These are phyloP conservation scores for Sycophaga agraensis DNA, from an alignment of 1,140 invertebrate genomes.

Conservation along the genomic window DNA sequence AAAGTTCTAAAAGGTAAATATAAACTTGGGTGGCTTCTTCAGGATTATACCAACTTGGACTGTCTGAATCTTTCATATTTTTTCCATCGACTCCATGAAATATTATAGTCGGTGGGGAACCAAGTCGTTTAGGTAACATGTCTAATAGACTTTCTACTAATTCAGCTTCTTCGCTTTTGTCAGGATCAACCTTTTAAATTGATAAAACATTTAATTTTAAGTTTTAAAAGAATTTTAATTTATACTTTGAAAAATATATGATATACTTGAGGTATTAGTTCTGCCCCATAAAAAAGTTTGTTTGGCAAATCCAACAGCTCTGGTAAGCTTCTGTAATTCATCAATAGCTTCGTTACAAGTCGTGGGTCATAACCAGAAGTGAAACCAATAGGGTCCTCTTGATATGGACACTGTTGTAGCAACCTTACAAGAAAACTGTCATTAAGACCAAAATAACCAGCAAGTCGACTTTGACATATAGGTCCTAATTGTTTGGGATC, in stretches of 20 bases:
- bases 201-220: constrained; percentile 1
- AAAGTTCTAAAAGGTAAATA: constrained; percentile 65
- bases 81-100: constrained; percentile 82
- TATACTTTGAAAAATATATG: constrained; percentile 49
- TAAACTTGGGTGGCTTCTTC: constrained; percentile 77
- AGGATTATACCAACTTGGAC: constrained; percentile 86
- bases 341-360: constrained; percentile 71
- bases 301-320: constrained; percentile 76
- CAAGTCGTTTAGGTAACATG: constrained; percentile 47
- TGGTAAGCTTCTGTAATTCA: constrained; percentile 80
- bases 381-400: constrained; percentile 62
- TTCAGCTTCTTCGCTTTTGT: constrained; percentile 43
- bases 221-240: too few species aligned
- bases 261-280: constrained; percentile 63
- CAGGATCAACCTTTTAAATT: constrained; percentile 29
- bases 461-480: constrained; percentile 69
- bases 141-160: constrained; percentile 38
- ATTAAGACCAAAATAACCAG: constrained; percentile 65
- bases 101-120: constrained; percentile 62
- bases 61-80: constrained; percentile 72
- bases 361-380: constrained; percentile 66
- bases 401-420: constrained; percentile 66
- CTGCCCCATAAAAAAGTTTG: constrained; percentile 78
- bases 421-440: constrained; percentile 74
- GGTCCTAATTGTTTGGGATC: constrained; percentile 92